Percentiles rank a stretch among this genome's conserved stretches.
Conservation (phyloP, 2,888 invertebrate species). For the Limnephilus rhombicus region DNA sequence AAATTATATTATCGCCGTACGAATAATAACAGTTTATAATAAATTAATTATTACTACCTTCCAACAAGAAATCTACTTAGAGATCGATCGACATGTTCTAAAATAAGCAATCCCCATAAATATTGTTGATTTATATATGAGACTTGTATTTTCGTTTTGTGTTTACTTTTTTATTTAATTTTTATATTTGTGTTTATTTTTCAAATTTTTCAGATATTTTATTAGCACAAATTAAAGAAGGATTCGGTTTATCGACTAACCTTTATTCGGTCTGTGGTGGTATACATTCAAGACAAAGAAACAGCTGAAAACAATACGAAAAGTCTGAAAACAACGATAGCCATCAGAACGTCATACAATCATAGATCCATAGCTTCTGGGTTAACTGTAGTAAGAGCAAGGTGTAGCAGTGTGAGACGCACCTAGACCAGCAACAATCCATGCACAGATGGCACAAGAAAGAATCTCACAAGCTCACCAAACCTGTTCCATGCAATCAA, state of each 20-base stretch:
- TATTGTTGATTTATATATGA: too few species aligned
- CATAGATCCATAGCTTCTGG: slow-evolving; percentile 2
- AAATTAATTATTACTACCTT: too few species aligned
- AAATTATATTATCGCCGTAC: too few species aligned
- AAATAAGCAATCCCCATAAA: too few species aligned
- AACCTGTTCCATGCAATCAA: slow-evolving; percentile 34
- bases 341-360: not conserved
- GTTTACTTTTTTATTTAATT: too few species aligned
- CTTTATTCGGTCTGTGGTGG: not conserved
- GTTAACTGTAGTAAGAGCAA: not conserved
- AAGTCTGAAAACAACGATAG: slow-evolving; percentile 11
- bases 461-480: not conserved
- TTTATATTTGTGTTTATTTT: too few species aligned
- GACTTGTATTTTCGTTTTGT: too few species aligned
- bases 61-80: too few species aligned
- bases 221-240: not conserved
- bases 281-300: not conserved
- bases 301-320: not conserved
- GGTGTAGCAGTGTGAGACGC: not conserved
- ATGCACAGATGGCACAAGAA: not conserved
- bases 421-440: not conserved
- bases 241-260: not conserved
- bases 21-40: too few species aligned
- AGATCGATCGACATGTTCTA: too few species aligned
- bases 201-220: too few species aligned